Evolutionary conservation across 2,888 invertebrate species (phyloP), one percentile per base, ranked within the genome.

Genomic region (Rhingia rostrata): DNA sequence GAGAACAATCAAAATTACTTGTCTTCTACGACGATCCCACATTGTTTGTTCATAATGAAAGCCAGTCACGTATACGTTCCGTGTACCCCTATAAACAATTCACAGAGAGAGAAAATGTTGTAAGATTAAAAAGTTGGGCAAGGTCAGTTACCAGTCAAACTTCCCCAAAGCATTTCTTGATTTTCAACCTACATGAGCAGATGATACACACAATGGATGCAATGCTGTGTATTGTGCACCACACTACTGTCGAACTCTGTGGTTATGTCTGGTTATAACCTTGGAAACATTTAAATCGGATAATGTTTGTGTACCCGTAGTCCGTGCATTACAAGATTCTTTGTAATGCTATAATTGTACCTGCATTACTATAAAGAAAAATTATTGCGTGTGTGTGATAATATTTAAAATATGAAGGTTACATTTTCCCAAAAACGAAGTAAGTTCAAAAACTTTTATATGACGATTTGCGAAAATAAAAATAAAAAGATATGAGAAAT

Each of bases 51-150:
- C 64, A 73, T 83, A 73, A 78, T 54, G 64, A 69, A 83, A 64
- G 45, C 78, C 54, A 69, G 78, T 83, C 83, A 83, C 83, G 83
- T 83, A 70, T 63, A 78, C 51, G 43, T 56, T 77, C 10, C 56
- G 45, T 45, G 39, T 58, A 64, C 54, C 49, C 63, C 78, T 43
- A 69, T 63, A 49, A 67, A 83, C 73, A 63, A 83, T 73, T 53
- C 66, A 63, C 49, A 56, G 49, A 35, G 63, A 58, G 63, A 75
- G 14, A 1, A 66, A 75, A 61, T 45, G 33, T 35, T 83, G 67
- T 64, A 58, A 83, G 78, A 83, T 83, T 83, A 78, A 83, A 78
- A 78, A 73, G 39, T 83, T 78, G 63, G 47, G 73, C 73, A 63
- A 83, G 83, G 83, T 83, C 83, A 83, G 72, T 67, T 83, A 72